Base-by-base conservation (phyloP, 1,140 invertebrate genomes). In the Atta cephalotes region DNA sequence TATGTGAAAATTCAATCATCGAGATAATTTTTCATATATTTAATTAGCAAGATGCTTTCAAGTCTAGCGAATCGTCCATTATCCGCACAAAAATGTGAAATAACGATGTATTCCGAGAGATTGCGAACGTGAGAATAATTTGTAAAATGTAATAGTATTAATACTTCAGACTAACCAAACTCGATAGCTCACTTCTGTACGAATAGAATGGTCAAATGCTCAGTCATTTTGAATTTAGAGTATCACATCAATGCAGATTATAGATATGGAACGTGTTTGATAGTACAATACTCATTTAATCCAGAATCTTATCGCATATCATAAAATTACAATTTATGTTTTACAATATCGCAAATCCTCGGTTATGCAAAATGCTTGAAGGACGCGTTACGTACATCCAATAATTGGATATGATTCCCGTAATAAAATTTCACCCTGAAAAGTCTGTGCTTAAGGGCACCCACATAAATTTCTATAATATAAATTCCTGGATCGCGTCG, bases 381-480 rank as follows among this genome's bases (percentile, higher is more conserved):
- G 70, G 56, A 28, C 14, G 7, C 25, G 70, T 84, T 28, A 28
- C 70, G 58, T 28, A 28, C 70, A 45, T 60, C 56, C 28, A 76
- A 84, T 84, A 84, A 84, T 84, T 84, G 80, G 56, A 84, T 74
- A 2, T 21, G 58, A 76, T 84, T 76, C 70, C 25, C 56, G 56
- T 84, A 84, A 84, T 84, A 84, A 84, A 84, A 84, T 84, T 84
- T 84, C 14, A 65, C 31, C 9, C 25, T 49, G 70, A 62, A 63
- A 84, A 62, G 39, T 62, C 56, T 53, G 80, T 53, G 70, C 80
- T 76, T 45, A 74, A 84, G 70, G 39, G 80, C 56, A 76, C 28
- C 74, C 70, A 45, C 39, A 62, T 84, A 84, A 84, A 76, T 84
- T 84, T 84, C 70, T 84, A 84, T 76, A 76, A 84, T 84, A 84